phyloP scores from a whole-genome alignment of 2,888 invertebrate species.

The Tortrix viridana region DNA sequence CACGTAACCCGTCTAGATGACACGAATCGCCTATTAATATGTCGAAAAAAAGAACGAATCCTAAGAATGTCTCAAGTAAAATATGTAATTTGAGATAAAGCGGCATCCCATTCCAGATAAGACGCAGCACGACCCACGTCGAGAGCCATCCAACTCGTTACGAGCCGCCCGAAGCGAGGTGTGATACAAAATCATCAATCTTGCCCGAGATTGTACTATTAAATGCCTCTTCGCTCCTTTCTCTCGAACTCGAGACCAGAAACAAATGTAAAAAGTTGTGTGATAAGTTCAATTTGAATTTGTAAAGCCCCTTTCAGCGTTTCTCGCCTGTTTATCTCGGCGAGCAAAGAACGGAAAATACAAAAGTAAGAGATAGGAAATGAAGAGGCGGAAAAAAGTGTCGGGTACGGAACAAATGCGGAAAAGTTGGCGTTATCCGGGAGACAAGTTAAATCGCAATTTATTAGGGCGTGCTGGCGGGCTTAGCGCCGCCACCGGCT shows the following conservation, averaged over 20 bases:
- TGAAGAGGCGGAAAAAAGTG: conserved; percentile 84
- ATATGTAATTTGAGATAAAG: conserved; percentile 84
- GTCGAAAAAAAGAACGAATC: conserved; percentile 64
- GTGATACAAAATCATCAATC: conserved; percentile 85
- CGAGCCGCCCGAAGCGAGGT: conserved; percentile 83
- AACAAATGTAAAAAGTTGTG: conserved; percentile 85
- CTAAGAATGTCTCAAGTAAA: conserved; percentile 78
- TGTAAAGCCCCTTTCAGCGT: conserved; percentile 84
- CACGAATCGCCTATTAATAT: conserved; percentile 24
- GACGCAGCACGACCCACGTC: conserved; percentile 81
- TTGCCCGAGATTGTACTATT: conserved; percentile 83
- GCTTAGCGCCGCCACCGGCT: conserved; percentile 59
- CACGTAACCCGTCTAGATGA: background rate
- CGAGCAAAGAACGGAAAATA: conserved; percentile 81
- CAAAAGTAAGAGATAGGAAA: conserved; percentile 85
- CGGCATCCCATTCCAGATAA: conserved; percentile 83
- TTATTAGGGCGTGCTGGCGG: conserved; percentile 81
- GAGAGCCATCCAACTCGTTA: conserved; percentile 80
- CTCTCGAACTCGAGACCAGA: conserved; percentile 82
- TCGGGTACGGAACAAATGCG: conserved; percentile 82
- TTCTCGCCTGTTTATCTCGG: conserved; percentile 84
- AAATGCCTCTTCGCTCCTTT: conserved; percentile 83
- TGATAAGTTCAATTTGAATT: conserved; percentile 85
- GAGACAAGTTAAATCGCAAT: conserved; percentile 84
- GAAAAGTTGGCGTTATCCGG: conserved; percentile 83